A percentile compares a stretch with the other conserved stretches of the same genome.
These are phyloP conservation scores for Agrochola macilenta DNA, from an alignment of 2,888 invertebrate genomes.

Conservation along the genomic window DNA sequence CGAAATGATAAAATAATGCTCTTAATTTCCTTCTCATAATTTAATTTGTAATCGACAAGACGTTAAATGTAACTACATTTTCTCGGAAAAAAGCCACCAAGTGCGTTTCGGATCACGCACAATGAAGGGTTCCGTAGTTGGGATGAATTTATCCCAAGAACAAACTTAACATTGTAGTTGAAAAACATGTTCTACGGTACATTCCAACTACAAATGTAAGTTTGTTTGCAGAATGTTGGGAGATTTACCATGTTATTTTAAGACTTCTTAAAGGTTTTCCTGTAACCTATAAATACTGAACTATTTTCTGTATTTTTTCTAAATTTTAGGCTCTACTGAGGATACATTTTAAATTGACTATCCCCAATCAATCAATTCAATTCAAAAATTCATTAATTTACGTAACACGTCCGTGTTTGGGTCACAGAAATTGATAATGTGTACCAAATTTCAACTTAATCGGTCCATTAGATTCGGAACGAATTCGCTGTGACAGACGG, in stretches of 20 bases:
- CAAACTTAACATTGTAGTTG: neutral
- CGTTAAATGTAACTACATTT: slow-evolving; percentile 18
- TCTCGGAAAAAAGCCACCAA: neutral
- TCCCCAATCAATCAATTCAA: too few species aligned
- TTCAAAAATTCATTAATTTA: neutral
- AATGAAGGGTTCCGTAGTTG: too few species aligned
- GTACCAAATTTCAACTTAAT: neutral
- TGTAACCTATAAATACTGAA: neutral
- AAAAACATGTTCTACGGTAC: neutral
- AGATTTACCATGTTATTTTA: neutral
- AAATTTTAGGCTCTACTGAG: too few species aligned
- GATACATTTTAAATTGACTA: too few species aligned
- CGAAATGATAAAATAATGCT: slow-evolving; percentile 30
- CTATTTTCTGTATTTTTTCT: too few species aligned
- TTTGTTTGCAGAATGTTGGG: neutral
- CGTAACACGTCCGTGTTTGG: too few species aligned
- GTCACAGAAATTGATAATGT: neutral
- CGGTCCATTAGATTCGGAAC: neutral
- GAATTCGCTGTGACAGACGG: too few species aligned
- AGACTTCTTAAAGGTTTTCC: neutral
- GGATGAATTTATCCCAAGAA: too few species aligned
- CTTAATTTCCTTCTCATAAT: slow-evolving; percentile 13
- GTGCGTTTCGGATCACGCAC: too few species aligned
- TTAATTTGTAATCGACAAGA: slow-evolving; percentile 25
- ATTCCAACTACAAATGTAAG: neutral